Evolutionary conservation across 2,888 invertebrate species (phyloP).

Genomic region (Sericinus montela): DNA sequence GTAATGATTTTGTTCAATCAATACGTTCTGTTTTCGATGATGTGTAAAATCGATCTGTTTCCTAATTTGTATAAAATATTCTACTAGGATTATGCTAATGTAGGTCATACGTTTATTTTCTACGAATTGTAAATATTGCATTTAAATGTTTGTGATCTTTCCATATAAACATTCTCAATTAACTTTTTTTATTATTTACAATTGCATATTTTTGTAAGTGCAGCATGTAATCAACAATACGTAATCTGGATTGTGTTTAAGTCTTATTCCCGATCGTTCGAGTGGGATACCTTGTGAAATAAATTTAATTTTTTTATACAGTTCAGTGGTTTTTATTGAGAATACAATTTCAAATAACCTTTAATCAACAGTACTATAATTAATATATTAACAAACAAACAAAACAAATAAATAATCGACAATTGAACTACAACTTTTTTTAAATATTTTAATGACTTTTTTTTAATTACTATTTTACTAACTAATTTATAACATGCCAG

Average conservation of each 20-base stretch:
- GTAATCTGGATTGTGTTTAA: slow-evolving; percentile 67
- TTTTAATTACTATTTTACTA: too few relatives aligned
- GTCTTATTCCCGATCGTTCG: slow-evolving; percentile 41
- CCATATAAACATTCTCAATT: slow-evolving; percentile 41
- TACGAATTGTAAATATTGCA: slow-evolving; percentile 67
- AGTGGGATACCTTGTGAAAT: slow-evolving; percentile 56
- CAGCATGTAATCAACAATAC: slow-evolving; percentile 56
- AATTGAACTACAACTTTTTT: too few relatives aligned
- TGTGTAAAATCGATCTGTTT: slow-evolving; percentile 38
- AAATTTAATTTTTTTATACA: slow-evolving; percentile 61
- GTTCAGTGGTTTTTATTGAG: slow-evolving; percentile 25
- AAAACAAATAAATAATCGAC: too few relatives aligned
- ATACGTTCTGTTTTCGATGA: slow-evolving; percentile 51
- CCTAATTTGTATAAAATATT: slow-evolving; percentile 44
- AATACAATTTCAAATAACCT: slow-evolving; percentile 1
- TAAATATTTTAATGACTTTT: too few relatives aligned
- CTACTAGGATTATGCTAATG: slow-evolving; percentile 26
- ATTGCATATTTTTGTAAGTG: slow-evolving; percentile 42
- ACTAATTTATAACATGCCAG: too few relatives aligned
- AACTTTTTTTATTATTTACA: slow-evolving; percentile 41
- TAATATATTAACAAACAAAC: too few relatives aligned
- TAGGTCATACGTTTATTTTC: slow-evolving; percentile 41
- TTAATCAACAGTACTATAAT: background rate
- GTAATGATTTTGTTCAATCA: slow-evolving; percentile 37
- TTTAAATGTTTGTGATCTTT: slow-evolving; percentile 70